Evolutionary conservation across 1,140 invertebrate genomes (phyloP).

Genomic region (Portunus trituberculatus): DNA sequence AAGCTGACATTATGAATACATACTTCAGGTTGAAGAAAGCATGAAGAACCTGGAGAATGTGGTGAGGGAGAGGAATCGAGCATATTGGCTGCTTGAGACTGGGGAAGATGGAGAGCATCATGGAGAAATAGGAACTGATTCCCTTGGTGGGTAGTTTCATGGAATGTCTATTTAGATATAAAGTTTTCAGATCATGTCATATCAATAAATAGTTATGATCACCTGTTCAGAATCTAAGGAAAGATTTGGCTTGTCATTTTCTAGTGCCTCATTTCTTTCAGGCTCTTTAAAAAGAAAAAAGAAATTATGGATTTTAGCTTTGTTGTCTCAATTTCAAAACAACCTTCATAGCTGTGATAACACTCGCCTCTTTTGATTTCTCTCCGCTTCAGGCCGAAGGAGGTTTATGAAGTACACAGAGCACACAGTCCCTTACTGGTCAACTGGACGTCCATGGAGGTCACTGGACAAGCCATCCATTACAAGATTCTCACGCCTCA

Average conservation of each 20-base stretch:
- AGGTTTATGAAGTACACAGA: background rate
- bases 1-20: background rate
- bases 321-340: no score
- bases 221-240: no score
- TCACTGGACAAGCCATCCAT: slow-evolving; percentile 79
- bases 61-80: slow-evolving; percentile 94
- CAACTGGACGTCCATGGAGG: background rate
- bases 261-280: no score
- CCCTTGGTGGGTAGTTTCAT: slow-evolving; percentile 74
- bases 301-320: no score
- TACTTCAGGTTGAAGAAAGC: slow-evolving; percentile 88
- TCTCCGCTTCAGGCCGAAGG: background rate
- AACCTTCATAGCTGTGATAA: background rate
- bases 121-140: slow-evolving; percentile 82
- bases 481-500: slow-evolving; percentile 84
- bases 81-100: slow-evolving; percentile 94
- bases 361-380: background rate
- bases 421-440: background rate
- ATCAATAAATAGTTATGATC: no score
- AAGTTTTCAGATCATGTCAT: no score
- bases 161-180: background rate
- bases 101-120: slow-evolving; percentile 91
- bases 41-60: slow-evolving; percentile 97
- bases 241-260: no score
- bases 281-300: no score